A percentile compares a stretch with the other conserved stretches of the same genome.
phyloP scores from a whole-genome alignment of 2,888 invertebrate species.

The Metacarcinus magister region DNA sequence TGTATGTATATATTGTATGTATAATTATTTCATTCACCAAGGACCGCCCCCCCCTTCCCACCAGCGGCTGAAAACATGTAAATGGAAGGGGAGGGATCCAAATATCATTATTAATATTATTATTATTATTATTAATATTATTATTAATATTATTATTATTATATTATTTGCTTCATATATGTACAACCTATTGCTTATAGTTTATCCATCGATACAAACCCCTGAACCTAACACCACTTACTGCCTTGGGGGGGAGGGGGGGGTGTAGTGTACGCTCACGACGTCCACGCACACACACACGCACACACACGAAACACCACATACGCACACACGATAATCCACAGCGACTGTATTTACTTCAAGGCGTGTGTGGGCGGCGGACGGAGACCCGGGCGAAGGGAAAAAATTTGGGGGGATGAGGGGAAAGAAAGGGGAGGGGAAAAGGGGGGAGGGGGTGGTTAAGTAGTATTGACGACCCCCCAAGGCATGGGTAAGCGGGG shows the following conservation, averaged over 20 bases:
- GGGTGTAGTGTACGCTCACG: background rate
- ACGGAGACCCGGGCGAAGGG: background rate
- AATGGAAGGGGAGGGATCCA: background rate
- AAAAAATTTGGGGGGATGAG: background rate
- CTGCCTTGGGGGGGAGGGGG: background rate
- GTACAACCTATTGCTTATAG: background rate
- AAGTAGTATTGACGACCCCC: background rate
- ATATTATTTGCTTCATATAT: constrained; percentile 8
- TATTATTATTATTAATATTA: constrained; percentile 14
- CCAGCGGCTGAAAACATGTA: background rate
- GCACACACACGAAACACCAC: background rate
- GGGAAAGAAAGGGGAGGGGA: background rate
- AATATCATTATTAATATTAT: background rate
- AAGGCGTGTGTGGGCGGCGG: background rate
- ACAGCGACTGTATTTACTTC: background rate
- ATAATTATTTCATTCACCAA: background rate
- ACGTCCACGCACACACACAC: background rate
- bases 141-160: constrained; percentile 39
- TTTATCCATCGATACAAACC: constrained; percentile 11
- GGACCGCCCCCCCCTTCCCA: background rate
- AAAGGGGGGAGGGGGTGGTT: background rate
- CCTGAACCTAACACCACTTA: background rate
- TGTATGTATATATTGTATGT: too few relatives aligned
- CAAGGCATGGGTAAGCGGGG: background rate
- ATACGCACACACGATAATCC: background rate